phyloP scores from a whole-genome alignment of 2,113 vertebrate genomes.

The Coryphaenoides rupestris region DNA sequence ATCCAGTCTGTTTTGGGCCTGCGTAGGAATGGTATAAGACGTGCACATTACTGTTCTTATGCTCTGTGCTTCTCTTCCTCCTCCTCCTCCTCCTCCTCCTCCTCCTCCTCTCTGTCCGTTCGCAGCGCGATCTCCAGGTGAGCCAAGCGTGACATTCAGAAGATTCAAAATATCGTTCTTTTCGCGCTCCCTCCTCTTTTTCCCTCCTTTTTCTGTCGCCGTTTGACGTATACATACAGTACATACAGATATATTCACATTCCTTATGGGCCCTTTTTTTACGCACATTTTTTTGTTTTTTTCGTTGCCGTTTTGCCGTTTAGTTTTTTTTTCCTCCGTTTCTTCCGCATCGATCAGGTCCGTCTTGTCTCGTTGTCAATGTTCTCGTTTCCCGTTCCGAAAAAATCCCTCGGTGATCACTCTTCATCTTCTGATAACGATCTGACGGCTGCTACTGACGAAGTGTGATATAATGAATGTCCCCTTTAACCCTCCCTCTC shows the following conservation, averaged over 20 bases:
- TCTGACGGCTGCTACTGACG: no score
- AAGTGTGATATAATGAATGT: no score
- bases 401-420: no score
- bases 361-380: no score
- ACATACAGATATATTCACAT: not conserved
- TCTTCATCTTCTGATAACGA: no score
- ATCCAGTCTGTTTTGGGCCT: no score
- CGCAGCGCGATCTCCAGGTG: conserved; percentile 72
- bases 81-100: no score
- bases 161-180: conserved; percentile 39
- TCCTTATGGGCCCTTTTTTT: conserved; percentile 2
- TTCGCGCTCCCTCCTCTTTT: conserved; percentile 11
- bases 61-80: conserved; percentile 29
- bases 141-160: conserved; percentile 47
- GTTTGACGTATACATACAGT: not conserved
- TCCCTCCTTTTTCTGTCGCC: not conserved
- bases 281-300: not conserved
- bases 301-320: conserved; percentile 13
- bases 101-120: conserved; percentile 45
- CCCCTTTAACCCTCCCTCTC: conserved; percentile 1
- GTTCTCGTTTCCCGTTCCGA: no score
- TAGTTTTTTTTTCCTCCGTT: conserved; percentile 15
- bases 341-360: no score
- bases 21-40: not conserved
- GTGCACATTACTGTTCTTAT: not conserved